Base-by-base conservation (phyloP, 2,888 invertebrate genomes). In the Epinotia demarniana region DNA sequence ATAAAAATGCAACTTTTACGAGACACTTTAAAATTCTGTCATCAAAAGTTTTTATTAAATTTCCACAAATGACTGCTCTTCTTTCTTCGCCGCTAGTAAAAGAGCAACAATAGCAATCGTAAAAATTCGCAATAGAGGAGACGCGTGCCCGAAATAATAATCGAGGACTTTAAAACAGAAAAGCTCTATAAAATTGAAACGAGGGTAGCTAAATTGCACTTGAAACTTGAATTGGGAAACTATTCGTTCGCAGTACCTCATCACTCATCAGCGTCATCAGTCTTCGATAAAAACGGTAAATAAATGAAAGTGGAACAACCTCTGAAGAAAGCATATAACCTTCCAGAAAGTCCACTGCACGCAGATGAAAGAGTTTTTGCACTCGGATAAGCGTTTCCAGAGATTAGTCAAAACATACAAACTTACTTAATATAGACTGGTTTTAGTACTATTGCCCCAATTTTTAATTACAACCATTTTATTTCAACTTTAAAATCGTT, bases 111-210 rank as follows among this genome's bases (percentile, higher is more conserved):
- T 81, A 80, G 82, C 81, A 81, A 83, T 83, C 78, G 80, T 85
- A 84, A 85, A 85, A 83, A 80, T 79, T 77, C 79, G 78, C 80
- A 82, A 83, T 82, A 81, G 79, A 80, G 81, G 78, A 76, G 80
- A 80, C 83, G 79, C 81, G 81, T 79, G 80, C 80, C 80, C 80
- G 82, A 85, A 83, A 83, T 83, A 85, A 84, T 84, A 85, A 82
- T 81, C 78, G 80, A 64, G 62, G 72, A 82, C 76, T 82, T 83
- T 79, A 81, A 80, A 82, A 79, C 81, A 80, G 73, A 79, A 78
- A 81, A 81, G 81, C 80, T 82, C 79, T 74, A 82, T 83, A 83
- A 81, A 80, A 81, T 76, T 61, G 78, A 80, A 81, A 83, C 78
- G 78, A 80, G 78, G 82, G 81, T 80, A 74, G 63, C 71, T 61